phyloP scores from a whole-genome alignment of 2,797 vertebrate species.

The Eulemur albifrons region DNA sequence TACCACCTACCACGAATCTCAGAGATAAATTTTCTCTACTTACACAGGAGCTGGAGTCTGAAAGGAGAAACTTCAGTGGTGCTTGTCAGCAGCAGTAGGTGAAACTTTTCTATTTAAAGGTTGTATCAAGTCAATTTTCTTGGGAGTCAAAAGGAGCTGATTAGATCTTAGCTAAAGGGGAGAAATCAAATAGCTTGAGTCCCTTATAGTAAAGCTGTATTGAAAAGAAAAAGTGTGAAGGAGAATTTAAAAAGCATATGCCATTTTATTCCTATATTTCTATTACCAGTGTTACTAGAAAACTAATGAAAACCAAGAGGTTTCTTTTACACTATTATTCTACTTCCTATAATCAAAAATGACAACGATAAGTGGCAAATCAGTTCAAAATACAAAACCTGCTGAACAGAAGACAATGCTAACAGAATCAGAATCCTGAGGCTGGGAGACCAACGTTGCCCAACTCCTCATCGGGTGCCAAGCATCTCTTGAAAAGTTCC shows the following conservation, averaged over 20 bases:
- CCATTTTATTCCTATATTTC: neutral
- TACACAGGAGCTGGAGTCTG: neutral
- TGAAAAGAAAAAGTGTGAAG: constrained; percentile 20
- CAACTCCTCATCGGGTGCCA: neutral
- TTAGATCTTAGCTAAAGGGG: constrained; percentile 74
- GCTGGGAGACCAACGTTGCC: neutral
- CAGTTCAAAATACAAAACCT: neutral
- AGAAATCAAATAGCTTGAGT: constrained; percentile 57
- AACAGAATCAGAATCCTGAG: neutral
- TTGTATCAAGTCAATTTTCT: constrained; percentile 76
- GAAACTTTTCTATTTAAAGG: constrained; percentile 75
- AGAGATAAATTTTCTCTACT: neutral
- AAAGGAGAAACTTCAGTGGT: neutral
- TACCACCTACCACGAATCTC: neutral
- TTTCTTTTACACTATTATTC: neutral
- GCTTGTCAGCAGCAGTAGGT: neutral
- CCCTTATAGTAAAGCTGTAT: constrained; percentile 47
- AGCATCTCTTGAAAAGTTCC: neutral
- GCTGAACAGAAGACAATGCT: neutral
- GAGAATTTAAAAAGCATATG: constrained; percentile 14
- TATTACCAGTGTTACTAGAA: neutral
- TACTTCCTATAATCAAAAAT: constrained; percentile 5
- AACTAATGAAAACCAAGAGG: neutral
- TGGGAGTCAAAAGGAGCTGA: constrained; percentile 78
- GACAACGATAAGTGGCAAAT: neutral